Conservation (phyloP, 2,888 invertebrate genomes). For the Noctua janthina region DNA sequence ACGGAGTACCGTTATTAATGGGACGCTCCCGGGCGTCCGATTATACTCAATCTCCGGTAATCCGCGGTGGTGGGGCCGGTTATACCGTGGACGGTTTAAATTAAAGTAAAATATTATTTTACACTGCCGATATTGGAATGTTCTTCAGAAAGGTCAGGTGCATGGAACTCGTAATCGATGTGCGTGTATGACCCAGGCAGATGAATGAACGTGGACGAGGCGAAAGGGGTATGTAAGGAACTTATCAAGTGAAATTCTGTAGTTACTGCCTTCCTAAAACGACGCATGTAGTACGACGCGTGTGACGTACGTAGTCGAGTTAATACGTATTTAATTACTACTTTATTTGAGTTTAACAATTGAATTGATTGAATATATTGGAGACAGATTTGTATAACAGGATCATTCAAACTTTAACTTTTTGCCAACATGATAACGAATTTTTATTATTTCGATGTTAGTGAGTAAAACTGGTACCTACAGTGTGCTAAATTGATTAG, state of each 20-base stretch:
- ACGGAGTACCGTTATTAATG: conserved; percentile 88
- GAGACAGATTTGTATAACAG: background rate
- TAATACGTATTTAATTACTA: conserved; percentile 1
- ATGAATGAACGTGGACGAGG: background rate
- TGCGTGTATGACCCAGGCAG: background rate
- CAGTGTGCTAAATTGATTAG: background rate
- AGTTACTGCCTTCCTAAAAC: background rate
- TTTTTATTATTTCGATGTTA: background rate
- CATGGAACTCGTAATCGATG: background rate
- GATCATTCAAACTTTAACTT: background rate
- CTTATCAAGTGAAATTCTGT: background rate
- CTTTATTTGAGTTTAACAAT: background rate
- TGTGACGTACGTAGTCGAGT: background rate
- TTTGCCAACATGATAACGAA: background rate
- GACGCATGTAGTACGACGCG: background rate
- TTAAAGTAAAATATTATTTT: conserved; percentile 16
- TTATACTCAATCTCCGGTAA: conserved; percentile 89
- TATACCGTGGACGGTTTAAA: conserved; percentile 63
- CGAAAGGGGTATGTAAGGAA: background rate
- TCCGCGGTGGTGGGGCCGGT: conserved; percentile 80
- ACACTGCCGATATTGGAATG: background rate
- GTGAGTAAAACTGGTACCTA: background rate
- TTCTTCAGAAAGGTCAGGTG: background rate
- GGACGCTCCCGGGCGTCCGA: conserved; percentile 84
- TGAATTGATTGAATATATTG: too few relatives aligned